Percentiles rank a stretch among this genome's conserved stretches.
phyloP scores from a whole-genome alignment of 2,113 vertebrate species.

The Dicrurus megarhynchus region DNA sequence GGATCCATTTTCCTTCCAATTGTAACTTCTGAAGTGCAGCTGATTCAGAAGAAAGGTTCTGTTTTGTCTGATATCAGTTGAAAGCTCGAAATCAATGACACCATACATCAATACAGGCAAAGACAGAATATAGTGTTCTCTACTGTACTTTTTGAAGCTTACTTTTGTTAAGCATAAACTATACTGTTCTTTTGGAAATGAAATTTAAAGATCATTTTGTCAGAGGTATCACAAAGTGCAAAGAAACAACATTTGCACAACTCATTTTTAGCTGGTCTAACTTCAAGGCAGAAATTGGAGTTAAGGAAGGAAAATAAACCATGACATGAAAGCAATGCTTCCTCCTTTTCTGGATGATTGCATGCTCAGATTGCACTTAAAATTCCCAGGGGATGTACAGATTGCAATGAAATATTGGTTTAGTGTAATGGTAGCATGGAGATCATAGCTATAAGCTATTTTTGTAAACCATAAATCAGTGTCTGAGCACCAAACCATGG shows the following conservation, averaged over 20 bases:
- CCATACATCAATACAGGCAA: background rate
- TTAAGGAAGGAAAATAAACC: background rate
- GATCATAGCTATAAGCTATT: background rate
- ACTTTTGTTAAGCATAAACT: background rate
- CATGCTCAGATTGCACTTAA: background rate
- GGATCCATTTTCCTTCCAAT: background rate
- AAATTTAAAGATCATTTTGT: background rate
- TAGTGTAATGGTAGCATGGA: background rate
- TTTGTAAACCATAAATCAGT: background rate
- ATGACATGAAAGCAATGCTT: background rate
- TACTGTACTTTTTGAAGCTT: background rate
- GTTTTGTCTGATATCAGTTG: background rate
- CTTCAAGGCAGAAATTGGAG: background rate
- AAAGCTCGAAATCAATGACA: conserved; percentile 10
- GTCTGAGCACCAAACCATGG: background rate
- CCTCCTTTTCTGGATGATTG: background rate
- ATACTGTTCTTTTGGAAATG: background rate
- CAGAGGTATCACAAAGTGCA: background rate
- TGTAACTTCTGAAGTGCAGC: background rate
- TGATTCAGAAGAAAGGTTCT: background rate
- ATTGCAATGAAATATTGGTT: background rate
- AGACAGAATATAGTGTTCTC: background rate
- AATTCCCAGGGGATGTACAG: background rate
- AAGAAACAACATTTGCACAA: background rate
- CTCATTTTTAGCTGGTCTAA: background rate